Evolutionary conservation across 1,140 invertebrate genomes (phyloP).

Genomic region (Plodia interpunctella): DNA sequence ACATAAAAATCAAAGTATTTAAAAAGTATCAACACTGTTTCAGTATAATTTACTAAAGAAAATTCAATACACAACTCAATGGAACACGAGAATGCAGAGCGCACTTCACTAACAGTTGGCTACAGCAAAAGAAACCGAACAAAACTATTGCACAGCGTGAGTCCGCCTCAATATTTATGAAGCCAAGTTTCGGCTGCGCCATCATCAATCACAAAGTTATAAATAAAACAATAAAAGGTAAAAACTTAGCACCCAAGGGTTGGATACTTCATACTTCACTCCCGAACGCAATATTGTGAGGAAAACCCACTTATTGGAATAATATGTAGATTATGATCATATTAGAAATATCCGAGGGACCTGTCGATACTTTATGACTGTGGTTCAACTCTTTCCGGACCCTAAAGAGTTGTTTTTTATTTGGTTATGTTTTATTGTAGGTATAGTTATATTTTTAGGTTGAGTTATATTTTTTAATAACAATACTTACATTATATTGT

Average conservation of each 20-base stretch:
- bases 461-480: neutral
- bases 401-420: neutral
- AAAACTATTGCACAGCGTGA: slow-evolving; percentile 58
- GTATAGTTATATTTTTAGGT: neutral
- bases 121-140: slow-evolving; percentile 17
- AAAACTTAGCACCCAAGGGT: slow-evolving; percentile 61
- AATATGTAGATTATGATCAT: slow-evolving; percentile 74
- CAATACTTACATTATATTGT: no score
- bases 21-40: no score
- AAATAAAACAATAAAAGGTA: slow-evolving; percentile 77
- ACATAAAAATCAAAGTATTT: no score
- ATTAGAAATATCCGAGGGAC: slow-evolving; percentile 59
- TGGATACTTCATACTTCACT: slow-evolving; percentile 47
- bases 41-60: neutral
- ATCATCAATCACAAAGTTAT: slow-evolving; percentile 76
- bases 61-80: neutral
- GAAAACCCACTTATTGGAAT: slow-evolving; percentile 73
- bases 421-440: slow-evolving; percentile 9
- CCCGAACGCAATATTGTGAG: slow-evolving; percentile 55
- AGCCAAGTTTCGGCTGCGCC: slow-evolving; percentile 58
- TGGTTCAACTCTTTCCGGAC: slow-evolving; percentile 34
- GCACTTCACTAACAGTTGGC: slow-evolving; percentile 1
- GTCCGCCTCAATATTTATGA: slow-evolving; percentile 72
- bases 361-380: slow-evolving; percentile 51
- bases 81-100: neutral